Evolutionary conservation across 2,888 invertebrate species (phyloP), one percentile per base, ranked within the genome.

Genomic region (Ctenicera cuprea): DNA sequence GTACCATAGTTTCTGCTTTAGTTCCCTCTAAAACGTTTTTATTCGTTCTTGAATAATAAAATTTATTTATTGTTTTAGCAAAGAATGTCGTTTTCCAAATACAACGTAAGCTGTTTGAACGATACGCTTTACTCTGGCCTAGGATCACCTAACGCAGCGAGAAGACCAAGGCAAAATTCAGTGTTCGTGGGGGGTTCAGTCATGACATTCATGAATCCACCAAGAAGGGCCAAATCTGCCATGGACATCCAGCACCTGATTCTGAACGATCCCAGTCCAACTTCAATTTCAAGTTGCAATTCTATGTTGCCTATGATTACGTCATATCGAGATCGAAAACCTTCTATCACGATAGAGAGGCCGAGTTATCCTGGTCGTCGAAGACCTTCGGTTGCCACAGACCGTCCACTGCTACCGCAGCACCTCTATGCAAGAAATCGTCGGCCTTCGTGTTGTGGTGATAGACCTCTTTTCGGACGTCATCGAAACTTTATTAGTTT

Each of bases 201-300:
- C 0, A 90, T 91, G 78, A 91, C 91, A 85, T 91, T 92, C 62
- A 88, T 94, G 68, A 90, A 93, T 75, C 91, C 93, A 0, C 94
- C 94, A 0, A 88, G 96, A 11, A 92, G 95, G 75, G 93, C 94
- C 4, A 94, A 95, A 80, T 95, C 95, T 41, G 96, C 95, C 0
- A 92, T 95, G 79, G 95, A 96, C 84, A 90, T 96, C 12, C 94
- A 95, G 82, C 94, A 94, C 26, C 88, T 95, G 82, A 86, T 93
- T 80, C 80, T 92, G 38, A 80, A 77, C 74, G 80, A 82, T 33
- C 75, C 71, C 22, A 77, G 75, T 57, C 77, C 78, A 16, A 73
- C 79, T 9, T 78, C 80, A 7, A 20, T 81, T 14, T 77, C 76
- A 38, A 80, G 80, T 50, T 81, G 77, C 72, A 79, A 84, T 57